These are phyloP conservation scores for Seriola quinqueradiata DNA, from an alignment of 2,113 vertebrate species.

Conservation along the genomic window DNA sequence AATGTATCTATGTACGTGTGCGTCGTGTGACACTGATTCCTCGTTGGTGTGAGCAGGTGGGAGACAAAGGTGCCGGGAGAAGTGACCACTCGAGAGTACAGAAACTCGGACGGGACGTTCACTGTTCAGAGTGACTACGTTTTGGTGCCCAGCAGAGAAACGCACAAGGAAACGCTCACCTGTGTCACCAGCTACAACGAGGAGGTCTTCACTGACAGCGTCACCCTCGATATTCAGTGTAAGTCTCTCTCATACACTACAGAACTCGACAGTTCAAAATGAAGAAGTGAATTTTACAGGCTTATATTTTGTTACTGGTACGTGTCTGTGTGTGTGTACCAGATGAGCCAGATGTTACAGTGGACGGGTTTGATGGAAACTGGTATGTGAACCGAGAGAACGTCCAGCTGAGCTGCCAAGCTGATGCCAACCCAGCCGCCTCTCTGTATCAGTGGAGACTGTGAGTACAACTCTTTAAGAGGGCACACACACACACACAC, in stretches of 20 bases:
- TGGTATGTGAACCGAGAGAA: slow-evolving; percentile 95
- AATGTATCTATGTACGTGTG: background rate
- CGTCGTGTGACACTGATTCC: background rate
- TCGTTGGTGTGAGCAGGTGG: slow-evolving; percentile 85
- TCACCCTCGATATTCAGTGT: slow-evolving; percentile 95
- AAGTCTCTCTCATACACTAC: slow-evolving; percentile 65
- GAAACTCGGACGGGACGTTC: slow-evolving; percentile 91
- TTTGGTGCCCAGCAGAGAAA: slow-evolving; percentile 90
- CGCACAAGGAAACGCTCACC: slow-evolving; percentile 89
- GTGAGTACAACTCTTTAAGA: slow-evolving; percentile 83
- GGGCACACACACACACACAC: too few relatives aligned
- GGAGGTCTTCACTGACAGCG: slow-evolving; percentile 89
- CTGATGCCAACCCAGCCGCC: slow-evolving; percentile 93
- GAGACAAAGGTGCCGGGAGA: slow-evolving; percentile 94
- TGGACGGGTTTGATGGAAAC: slow-evolving; percentile 97
- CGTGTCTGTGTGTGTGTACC: slow-evolving; percentile 37
- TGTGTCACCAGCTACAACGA: slow-evolving; percentile 94
- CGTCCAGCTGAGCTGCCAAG: slow-evolving; percentile 92
- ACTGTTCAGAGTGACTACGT: slow-evolving; percentile 95
- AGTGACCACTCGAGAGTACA: slow-evolving; percentile 89
- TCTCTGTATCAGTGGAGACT: slow-evolving; percentile 94
- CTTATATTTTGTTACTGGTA: background rate
- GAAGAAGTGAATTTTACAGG: background rate
- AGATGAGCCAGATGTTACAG: slow-evolving; percentile 95
- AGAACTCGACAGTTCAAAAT: background rate